phyloP scores from a whole-genome alignment of 2,797 vertebrate species.

The Catharus ustulatus region DNA sequence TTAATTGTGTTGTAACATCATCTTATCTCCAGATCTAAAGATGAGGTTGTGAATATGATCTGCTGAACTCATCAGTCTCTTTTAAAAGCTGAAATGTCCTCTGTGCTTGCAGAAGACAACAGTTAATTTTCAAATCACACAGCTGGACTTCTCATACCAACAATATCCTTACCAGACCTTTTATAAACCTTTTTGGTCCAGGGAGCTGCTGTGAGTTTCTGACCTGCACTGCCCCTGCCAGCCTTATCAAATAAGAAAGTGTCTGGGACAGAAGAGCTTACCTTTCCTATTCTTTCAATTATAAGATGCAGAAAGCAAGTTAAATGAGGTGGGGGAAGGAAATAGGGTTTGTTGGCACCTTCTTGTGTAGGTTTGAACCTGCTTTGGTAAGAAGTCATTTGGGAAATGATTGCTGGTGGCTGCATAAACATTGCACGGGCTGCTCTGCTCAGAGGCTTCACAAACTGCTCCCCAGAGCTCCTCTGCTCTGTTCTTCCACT shows the following conservation, averaged over 20 bases:
- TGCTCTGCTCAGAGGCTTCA: not conserved
- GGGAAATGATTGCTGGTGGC: not conserved
- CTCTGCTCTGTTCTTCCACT: not conserved
- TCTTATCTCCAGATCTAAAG: not conserved
- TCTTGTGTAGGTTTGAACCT: not conserved
- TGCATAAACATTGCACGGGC: not conserved
- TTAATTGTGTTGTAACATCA: not conserved
- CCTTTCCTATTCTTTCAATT: not conserved
- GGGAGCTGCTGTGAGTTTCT: not conserved
- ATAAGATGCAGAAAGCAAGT: not conserved
- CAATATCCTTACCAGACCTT: not conserved
- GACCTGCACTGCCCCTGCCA: not conserved
- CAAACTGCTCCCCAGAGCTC: not conserved
- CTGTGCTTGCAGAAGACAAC: accelerated
- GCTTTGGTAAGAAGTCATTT: not conserved
- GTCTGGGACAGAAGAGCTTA: not conserved
- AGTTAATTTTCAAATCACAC: not conserved
- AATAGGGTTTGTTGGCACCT: not conserved
- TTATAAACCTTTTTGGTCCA: not conserved
- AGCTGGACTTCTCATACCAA: not conserved
- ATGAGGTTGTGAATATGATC: not conserved
- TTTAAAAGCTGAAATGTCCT: not conserved
- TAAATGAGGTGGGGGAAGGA: not conserved
- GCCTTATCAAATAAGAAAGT: not conserved
- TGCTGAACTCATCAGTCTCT: not conserved